phyloP scores from a whole-genome alignment of 2,888 invertebrate genomes.

The Eilema caniola region DNA sequence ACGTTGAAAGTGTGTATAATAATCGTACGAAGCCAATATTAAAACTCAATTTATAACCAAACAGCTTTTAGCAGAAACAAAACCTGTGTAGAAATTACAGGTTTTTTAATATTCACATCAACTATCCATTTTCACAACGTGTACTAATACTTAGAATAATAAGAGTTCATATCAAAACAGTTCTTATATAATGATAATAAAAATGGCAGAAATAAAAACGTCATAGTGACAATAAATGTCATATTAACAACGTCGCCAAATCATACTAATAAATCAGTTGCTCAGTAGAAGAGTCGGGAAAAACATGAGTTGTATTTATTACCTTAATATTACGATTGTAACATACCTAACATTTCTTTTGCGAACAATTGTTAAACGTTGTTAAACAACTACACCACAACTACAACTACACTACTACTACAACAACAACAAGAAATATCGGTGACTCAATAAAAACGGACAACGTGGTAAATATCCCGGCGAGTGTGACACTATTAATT shows the following conservation, averaged over 20 bases:
- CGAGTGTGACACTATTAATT: too few relatives aligned
- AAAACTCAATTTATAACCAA: not conserved
- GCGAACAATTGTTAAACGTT: not conserved
- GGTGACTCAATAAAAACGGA: too few relatives aligned
- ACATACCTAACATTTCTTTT: not conserved
- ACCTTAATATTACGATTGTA: not conserved
- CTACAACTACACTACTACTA: too few relatives aligned
- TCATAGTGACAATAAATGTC: constrained; percentile 10
- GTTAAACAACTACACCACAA: too few relatives aligned
- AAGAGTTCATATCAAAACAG: constrained; percentile 4
- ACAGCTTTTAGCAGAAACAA: not conserved
- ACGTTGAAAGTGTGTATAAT: not conserved
- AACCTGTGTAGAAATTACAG: not conserved
- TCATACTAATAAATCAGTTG: constrained; percentile 17
- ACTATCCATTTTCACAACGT: not conserved
- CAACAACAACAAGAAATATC: too few relatives aligned
- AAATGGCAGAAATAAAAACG: constrained; percentile 23
- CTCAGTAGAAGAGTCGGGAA: constrained; percentile 9
- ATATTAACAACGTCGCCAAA: constrained; percentile 22
- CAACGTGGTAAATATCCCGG: too few relatives aligned
- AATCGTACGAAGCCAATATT: not conserved
- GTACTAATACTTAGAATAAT: not conserved
- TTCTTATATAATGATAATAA: constrained; percentile 10
- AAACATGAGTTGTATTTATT: not conserved
- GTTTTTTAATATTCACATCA: not conserved